A percentile compares a stretch with the other conserved stretches of the same genome.
Evolutionary conservation across 2,797 vertebrate species (phyloP).

Genomic region (Tolypeutes matacus): DNA sequence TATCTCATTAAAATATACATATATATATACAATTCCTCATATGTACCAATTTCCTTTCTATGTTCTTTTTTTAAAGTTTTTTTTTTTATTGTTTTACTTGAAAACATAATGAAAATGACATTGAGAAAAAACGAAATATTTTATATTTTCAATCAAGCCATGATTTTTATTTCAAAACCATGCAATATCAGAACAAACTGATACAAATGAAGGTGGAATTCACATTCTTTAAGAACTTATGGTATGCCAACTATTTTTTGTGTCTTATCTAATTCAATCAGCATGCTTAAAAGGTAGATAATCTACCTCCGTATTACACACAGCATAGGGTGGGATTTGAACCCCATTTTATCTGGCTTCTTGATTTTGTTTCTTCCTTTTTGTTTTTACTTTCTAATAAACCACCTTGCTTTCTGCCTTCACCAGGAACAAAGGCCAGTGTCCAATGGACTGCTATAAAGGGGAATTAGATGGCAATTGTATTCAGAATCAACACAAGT

Average conservation of each 20-base stretch:
- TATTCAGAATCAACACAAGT: background rate
- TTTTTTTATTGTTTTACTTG: conserved; percentile 20
- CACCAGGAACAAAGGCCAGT: background rate
- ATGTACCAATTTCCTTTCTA: background rate
- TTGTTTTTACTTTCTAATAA: background rate
- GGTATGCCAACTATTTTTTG: background rate
- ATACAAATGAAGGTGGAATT: background rate
- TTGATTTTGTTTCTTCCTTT: background rate
- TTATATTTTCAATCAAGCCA: background rate
- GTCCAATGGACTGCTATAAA: background rate
- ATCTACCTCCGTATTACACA: background rate
- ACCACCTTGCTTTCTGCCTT: background rate
- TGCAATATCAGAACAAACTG: conserved; percentile 22
- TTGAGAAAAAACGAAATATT: background rate
- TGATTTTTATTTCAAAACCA: conserved; percentile 29
- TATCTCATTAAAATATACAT: background rate
- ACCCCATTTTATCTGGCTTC: background rate
- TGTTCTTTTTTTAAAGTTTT: background rate
- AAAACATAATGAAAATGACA: background rate
- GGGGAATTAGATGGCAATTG: background rate
- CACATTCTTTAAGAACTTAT: background rate
- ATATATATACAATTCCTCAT: background rate
- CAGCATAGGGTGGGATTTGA: background rate
- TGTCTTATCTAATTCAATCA: background rate
- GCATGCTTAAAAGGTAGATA: background rate